Conservation (phyloP, 2,797 vertebrate genomes). For the Alfaro cultratus region DNA sequence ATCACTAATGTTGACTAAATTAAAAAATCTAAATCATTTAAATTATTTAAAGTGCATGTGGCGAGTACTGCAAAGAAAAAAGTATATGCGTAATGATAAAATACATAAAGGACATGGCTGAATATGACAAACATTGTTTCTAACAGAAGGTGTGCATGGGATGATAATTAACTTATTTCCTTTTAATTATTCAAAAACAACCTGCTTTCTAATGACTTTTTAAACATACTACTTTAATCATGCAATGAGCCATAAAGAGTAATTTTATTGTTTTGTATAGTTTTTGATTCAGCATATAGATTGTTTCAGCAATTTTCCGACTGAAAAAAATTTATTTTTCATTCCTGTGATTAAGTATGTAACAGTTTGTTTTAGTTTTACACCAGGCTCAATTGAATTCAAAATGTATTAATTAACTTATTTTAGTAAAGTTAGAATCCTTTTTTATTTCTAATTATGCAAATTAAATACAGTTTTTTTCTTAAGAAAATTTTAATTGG, state of each 20-base stretch:
- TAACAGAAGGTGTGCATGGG: background rate
- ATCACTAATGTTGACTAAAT: background rate
- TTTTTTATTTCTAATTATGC: background rate
- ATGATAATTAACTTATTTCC: conserved; percentile 24
- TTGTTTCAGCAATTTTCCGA: conserved; percentile 22
- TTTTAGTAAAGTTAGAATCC: background rate
- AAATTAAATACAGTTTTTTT: background rate
- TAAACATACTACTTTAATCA: conserved; percentile 11
- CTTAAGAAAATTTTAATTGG: background rate
- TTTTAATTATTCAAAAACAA: conserved; percentile 26
- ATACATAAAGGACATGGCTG: background rate
- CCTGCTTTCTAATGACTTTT: background rate
- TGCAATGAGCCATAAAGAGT: conserved; percentile 9
- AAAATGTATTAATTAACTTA: background rate
- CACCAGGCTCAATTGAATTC: background rate
- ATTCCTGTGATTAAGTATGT: background rate
- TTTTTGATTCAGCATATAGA: conserved; percentile 25
- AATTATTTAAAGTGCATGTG: background rate
- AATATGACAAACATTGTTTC: background rate
- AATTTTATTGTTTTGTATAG: conserved; percentile 22
- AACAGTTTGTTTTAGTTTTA: background rate
- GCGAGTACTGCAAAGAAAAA: background rate
- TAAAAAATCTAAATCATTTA: background rate
- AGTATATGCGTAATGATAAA: background rate
- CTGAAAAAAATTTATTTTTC: background rate